phyloP scores from a whole-genome alignment of 2,797 vertebrate genomes.

The Sebastes matsubarae region DNA sequence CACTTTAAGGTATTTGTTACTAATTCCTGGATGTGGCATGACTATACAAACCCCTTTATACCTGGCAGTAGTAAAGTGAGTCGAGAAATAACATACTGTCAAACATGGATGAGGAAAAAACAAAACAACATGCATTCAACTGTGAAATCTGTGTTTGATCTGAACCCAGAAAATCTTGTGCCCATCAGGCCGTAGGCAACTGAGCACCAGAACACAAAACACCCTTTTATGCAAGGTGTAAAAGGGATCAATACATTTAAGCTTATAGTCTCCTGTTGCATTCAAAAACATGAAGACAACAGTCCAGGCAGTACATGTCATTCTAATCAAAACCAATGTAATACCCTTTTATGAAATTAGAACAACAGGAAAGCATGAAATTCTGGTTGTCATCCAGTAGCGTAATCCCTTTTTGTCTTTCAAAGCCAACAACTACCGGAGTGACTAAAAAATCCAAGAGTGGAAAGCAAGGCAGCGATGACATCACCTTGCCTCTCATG shows the following conservation, averaged over 20 bases:
- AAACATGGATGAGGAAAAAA: background rate
- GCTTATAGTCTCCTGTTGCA: background rate
- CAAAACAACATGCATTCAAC: background rate
- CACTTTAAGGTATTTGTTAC: slow-evolving; percentile 91
- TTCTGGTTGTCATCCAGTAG: background rate
- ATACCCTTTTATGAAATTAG: background rate
- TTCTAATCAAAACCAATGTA: background rate
- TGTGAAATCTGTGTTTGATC: slow-evolving; percentile 7
- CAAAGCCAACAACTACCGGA: slow-evolving; percentile 82
- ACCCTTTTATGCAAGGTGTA: background rate
- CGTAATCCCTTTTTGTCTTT: slow-evolving; percentile 25
- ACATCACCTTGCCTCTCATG: slow-evolving; percentile 97
- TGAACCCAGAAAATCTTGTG: background rate
- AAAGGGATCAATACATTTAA: background rate
- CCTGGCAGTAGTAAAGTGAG: background rate
- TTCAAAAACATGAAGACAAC: background rate
- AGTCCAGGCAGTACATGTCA: background rate
- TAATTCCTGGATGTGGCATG: background rate
- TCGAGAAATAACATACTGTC: background rate
- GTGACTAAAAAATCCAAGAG: slow-evolving; percentile 88
- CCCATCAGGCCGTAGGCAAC: background rate
- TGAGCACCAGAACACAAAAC: background rate
- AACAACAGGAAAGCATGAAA: background rate
- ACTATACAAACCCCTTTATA: background rate
- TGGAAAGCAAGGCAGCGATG: slow-evolving; percentile 89